These are phyloP conservation scores for Stercorarius parasiticus DNA, from an alignment of 2,113 vertebrate species.

Conservation along the genomic window DNA sequence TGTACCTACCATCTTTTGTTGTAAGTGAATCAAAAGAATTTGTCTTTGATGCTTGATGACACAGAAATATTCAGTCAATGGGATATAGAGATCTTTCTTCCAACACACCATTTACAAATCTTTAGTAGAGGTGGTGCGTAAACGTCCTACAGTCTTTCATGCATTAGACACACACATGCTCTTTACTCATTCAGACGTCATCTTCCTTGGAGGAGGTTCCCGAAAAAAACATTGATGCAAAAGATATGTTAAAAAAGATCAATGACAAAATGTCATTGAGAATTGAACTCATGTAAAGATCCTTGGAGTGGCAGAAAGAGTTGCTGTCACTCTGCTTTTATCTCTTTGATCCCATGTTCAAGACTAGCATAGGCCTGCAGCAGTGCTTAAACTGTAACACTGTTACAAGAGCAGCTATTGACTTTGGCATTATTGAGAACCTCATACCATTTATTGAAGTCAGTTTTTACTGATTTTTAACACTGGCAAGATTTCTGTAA, in stretches of 20 bases:
- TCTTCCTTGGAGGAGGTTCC: constrained; percentile 15
- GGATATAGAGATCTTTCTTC: background rate
- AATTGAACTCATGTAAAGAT: constrained; percentile 40
- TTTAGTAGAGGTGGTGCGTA: background rate
- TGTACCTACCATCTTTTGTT: background rate
- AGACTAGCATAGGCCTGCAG: constrained; percentile 47
- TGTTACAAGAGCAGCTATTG: constrained; percentile 58
- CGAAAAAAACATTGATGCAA: constrained; percentile 30
- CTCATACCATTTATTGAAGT: constrained; percentile 22
- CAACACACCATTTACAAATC: background rate
- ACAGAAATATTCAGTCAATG: background rate
- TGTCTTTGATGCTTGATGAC: accelerated
- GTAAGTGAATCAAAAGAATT: background rate
- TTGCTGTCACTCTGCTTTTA: constrained; percentile 42
- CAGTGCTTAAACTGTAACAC: constrained; percentile 52
- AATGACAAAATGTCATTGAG: constrained; percentile 39
- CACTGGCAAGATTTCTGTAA: constrained; percentile 4
- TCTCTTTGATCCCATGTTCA: constrained; percentile 62
- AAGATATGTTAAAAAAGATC: constrained; percentile 62
- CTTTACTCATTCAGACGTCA: background rate
- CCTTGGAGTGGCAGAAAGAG: constrained; percentile 24
- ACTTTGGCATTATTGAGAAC: constrained; percentile 46
- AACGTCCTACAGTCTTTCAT: background rate
- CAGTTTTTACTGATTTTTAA: constrained; percentile 48
- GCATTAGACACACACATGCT: background rate